Percentiles rank a stretch among this genome's conserved stretches.
Evolutionary conservation across 1,140 invertebrate genomes (phyloP).

Genomic region (Coelopa frigida): DNA sequence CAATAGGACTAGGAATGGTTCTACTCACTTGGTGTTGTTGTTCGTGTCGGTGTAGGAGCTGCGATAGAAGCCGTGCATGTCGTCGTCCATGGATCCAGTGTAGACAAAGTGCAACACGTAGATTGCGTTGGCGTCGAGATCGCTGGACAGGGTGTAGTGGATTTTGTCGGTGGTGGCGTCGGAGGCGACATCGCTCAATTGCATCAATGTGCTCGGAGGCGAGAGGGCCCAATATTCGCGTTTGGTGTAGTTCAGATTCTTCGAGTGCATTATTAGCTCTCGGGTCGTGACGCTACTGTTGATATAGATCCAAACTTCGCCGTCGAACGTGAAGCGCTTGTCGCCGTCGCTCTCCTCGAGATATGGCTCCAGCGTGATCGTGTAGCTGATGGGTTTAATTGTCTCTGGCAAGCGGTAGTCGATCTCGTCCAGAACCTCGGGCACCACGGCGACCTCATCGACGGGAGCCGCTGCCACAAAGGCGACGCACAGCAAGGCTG

Average conservation of each 20-base stretch:
- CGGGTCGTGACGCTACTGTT: constrained; percentile 24
- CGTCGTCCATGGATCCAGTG: constrained; percentile 49
- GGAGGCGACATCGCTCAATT: constrained; percentile 16
- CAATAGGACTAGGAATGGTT: no score
- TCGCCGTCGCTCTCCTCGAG: constrained; percentile 47
- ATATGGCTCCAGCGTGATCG: constrained; percentile 53
- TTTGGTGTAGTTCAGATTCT: constrained; percentile 48
- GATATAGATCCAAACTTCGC: constrained; percentile 52
- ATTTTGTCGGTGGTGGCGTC: constrained; percentile 24
- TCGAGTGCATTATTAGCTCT: constrained; percentile 57
- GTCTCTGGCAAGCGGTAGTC: constrained; percentile 25
- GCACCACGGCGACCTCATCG: constrained; percentile 12
- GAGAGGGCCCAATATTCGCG: constrained; percentile 23
- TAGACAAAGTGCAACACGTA: constrained; percentile 50
- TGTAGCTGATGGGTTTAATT: constrained; percentile 55
- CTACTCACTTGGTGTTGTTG: constrained; percentile 42
- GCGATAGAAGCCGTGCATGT: constrained; percentile 71
- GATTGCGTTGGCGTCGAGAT: constrained; percentile 26
- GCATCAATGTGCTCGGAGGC: constrained; percentile 26
- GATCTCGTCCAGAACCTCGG: constrained; percentile 4
- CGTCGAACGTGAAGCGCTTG: constrained; percentile 54
- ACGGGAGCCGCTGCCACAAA: constrained; percentile 12
- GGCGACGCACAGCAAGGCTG: constrained; percentile 19
- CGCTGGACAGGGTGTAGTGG: constrained; percentile 35
- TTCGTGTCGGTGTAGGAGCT: constrained; percentile 58